Conservation (phyloP, 2,113 vertebrate species). For the Poicephalus meyeri region DNA sequence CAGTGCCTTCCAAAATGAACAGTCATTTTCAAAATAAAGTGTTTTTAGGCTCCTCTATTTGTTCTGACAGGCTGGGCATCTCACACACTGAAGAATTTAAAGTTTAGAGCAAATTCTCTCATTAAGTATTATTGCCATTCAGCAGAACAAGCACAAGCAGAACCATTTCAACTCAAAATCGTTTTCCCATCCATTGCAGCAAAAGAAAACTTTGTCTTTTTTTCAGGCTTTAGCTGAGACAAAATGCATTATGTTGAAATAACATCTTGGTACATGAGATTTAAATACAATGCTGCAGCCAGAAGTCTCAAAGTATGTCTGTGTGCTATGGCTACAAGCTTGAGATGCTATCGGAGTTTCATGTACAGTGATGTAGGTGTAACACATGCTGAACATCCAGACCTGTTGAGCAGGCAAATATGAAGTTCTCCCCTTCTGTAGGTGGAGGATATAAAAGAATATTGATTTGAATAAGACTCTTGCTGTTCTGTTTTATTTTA, state of each 20-base stretch:
- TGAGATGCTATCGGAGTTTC: neutral
- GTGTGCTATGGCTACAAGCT: neutral
- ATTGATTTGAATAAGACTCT: neutral
- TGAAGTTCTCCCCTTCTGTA: neutral
- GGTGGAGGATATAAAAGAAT: conserved; percentile 10
- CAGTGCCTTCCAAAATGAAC: conserved; percentile 54
- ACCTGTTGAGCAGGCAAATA: neutral
- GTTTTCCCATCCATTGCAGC: neutral
- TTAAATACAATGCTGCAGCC: neutral
- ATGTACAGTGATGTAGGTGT: neutral
- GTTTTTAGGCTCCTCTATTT: conserved; percentile 35
- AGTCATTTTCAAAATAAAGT: conserved; percentile 44
- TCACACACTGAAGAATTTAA: conserved; percentile 1
- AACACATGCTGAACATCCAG: conserved; percentile 26
- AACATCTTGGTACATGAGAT: neutral
- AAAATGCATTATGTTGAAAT: neutral
- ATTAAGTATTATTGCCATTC: conserved; percentile 25
- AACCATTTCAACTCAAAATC: neutral
- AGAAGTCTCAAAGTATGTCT: neutral
- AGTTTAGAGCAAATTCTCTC: neutral
- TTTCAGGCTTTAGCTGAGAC: neutral
- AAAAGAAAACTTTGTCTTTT: neutral
- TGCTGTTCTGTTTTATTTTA: neutral
- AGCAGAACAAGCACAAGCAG: neutral
- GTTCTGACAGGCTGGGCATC: conserved; percentile 26